Conservation (phyloP, 2,888 invertebrate genomes). For the Hofmannophila pseudospretella region DNA sequence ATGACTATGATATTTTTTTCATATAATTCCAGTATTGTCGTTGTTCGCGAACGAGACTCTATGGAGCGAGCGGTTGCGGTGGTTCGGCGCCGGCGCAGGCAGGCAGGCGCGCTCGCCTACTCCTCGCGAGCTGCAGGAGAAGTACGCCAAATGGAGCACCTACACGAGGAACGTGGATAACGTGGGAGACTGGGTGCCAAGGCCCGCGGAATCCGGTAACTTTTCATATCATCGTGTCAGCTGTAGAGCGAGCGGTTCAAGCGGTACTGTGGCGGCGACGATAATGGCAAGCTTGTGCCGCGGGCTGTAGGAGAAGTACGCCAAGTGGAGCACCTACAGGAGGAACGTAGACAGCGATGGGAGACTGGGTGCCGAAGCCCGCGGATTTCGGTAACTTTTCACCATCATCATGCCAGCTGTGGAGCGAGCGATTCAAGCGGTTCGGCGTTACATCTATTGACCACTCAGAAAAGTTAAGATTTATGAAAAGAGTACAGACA, state of each 20-base stretch:
- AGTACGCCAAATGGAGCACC: constrained; percentile 12
- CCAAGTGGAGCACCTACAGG: constrained; percentile 14
- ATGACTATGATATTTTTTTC: no score
- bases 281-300: background rate
- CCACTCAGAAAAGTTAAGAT: no score
- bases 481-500: no score
- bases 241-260: constrained; percentile 20
- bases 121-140: constrained; percentile 2
- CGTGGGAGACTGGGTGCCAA: constrained; percentile 22
- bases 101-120: background rate
- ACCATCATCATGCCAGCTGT: constrained; percentile 26
- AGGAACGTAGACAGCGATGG: constrained; percentile 13
- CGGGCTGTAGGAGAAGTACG: constrained; percentile 8
- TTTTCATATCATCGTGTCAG: constrained; percentile 21
- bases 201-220: constrained; percentile 33
- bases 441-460: no score
- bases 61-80: constrained; percentile 20
- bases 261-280: constrained; percentile 7
- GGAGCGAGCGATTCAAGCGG: constrained; percentile 18
- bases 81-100: constrained; percentile 8
- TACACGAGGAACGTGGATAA: constrained; percentile 16
- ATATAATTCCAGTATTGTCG: constrained; percentile 21
- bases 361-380: constrained; percentile 27
- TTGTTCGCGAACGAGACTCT: constrained; percentile 20
- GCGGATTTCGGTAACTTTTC: constrained; percentile 28